A percentile compares a stretch with the other conserved stretches of the same genome.
These are phyloP conservation scores for Drepana arcuata DNA, from an alignment of 1,140 invertebrate species.

Conservation along the genomic window DNA sequence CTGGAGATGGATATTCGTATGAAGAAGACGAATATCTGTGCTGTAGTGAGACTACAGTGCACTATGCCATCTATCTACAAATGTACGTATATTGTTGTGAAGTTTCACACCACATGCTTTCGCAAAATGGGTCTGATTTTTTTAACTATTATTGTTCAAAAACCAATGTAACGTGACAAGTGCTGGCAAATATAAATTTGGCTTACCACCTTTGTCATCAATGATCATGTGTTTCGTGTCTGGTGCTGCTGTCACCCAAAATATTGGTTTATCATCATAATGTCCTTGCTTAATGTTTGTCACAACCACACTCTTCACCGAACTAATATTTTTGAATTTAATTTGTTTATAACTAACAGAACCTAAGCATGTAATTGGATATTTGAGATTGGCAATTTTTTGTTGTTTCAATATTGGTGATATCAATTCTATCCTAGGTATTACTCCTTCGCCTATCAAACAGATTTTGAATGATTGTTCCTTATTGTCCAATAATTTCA, in stretches of 20 bases:
- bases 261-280: conserved; percentile 36
- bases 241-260: conserved; percentile 34
- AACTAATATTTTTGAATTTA: conserved; percentile 45
- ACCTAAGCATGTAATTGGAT: conserved; percentile 52
- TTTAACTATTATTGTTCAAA: no score
- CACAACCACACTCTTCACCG: conserved; percentile 32
- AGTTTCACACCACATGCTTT: no score
- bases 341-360: conserved; percentile 35
- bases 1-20: no score
- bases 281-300: conserved; percentile 20
- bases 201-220: conserved; percentile 22
- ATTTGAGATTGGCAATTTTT: conserved; percentile 27
- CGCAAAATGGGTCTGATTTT: no score
- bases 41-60: no score
- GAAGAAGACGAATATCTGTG: no score
- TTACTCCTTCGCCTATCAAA: conserved; percentile 51
- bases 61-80: no score
- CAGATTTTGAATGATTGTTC: conserved; percentile 55
- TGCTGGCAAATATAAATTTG: no score
- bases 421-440: conserved; percentile 45
- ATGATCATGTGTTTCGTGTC: conserved; percentile 23
- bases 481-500: conserved; percentile 49
- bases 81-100: no score
- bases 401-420: conserved; percentile 29
- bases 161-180: no score